These are phyloP conservation scores for Dendrocincla tyrannina DNA, from an alignment of 2,797 vertebrate species.

Conservation along the genomic window DNA sequence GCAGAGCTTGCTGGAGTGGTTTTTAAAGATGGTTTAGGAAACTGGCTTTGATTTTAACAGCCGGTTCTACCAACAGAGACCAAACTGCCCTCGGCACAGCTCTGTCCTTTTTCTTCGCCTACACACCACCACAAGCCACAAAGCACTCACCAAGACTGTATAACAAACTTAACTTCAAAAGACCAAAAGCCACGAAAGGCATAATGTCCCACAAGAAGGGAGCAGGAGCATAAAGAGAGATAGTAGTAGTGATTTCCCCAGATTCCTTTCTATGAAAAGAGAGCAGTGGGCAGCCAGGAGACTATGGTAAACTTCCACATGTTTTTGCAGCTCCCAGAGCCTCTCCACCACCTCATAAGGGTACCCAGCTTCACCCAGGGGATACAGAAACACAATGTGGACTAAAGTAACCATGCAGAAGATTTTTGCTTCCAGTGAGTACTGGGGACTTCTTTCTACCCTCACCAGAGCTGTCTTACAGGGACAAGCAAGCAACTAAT, in stretches of 20 bases:
- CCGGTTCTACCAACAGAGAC: slow-evolving; percentile 47
- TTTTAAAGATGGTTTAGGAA: slow-evolving; percentile 51
- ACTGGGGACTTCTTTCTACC: neutral
- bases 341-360: neutral
- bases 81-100: slow-evolving; percentile 36
- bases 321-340: neutral
- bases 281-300: neutral
- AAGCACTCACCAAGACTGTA: slow-evolving; percentile 35
- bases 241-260: neutral
- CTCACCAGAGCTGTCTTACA: neutral
- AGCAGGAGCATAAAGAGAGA: slow-evolving; percentile 13
- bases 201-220: slow-evolving; percentile 33
- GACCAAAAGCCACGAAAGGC: slow-evolving; percentile 49
- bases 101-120: slow-evolving; percentile 51
- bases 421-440: neutral
- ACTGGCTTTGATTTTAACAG: slow-evolving; percentile 62
- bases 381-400: neutral
- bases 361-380: neutral
- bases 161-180: slow-evolving; percentile 60
- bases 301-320: neutral
- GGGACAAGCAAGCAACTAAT: neutral
- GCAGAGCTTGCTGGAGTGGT: slow-evolving; percentile 46
- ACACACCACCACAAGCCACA: slow-evolving; percentile 54
- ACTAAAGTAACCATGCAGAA: neutral
- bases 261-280: neutral